Conservation (phyloP, 1,140 invertebrate genomes). For the Drosophila carrolli region DNA sequence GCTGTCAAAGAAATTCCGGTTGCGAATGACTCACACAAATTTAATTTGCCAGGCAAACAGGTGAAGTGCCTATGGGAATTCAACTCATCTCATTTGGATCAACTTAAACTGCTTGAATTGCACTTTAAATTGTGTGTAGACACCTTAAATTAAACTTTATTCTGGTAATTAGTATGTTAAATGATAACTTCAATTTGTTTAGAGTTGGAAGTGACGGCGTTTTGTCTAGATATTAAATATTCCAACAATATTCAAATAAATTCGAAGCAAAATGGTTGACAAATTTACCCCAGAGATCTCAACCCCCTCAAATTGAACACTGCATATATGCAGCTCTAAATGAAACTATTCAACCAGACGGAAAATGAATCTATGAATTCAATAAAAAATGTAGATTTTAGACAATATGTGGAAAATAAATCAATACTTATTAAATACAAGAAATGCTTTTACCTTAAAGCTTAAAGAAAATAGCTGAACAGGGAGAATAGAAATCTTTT, state of each 20-base stretch:
- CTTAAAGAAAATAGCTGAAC: too few relatives aligned
- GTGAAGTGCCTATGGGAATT: conserved; percentile 7
- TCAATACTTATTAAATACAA: conserved; percentile 1
- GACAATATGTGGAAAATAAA: not conserved
- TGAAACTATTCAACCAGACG: not conserved
- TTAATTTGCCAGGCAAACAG: conserved; percentile 45
- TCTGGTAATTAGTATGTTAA: not conserved
- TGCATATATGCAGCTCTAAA: not conserved
- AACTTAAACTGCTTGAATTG: not conserved
- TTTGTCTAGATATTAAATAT: too few relatives aligned
- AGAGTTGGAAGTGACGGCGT: too few relatives aligned
- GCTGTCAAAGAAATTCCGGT: conserved; percentile 69
- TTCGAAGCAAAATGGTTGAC: too few relatives aligned
- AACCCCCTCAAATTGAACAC: not conserved
- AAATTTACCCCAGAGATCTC: too few relatives aligned
- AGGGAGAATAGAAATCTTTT: too few relatives aligned
- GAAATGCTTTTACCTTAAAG: too few relatives aligned
- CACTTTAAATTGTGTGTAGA: not conserved
- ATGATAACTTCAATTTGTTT: too few relatives aligned
- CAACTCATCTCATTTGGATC: not conserved
- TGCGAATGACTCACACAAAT: conserved; percentile 67
- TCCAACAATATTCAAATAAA: too few relatives aligned
- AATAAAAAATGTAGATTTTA: too few relatives aligned
- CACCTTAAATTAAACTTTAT: not conserved
- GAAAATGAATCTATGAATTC: not conserved